Base-by-base conservation (phyloP, 2,113 vertebrate genomes). In the Aspiorhynchus laticeps region DNA sequence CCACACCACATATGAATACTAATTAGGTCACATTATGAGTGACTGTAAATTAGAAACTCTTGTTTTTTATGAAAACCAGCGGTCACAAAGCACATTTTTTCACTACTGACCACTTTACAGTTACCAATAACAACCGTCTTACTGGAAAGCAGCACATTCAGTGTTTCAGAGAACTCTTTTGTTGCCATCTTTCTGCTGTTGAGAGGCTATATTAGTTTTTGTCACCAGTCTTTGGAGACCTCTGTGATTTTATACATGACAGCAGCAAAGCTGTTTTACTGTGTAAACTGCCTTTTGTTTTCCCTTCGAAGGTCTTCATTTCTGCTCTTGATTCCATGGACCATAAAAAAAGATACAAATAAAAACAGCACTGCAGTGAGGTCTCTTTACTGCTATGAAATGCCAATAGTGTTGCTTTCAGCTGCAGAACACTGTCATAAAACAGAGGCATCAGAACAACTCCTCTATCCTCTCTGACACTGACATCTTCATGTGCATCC, bases 291-390 rank as follows among this genome's bases (percentile, higher is more conserved):
- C 19, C 26, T 71, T 69, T 83, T 83, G 63, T 83, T 38, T 85
- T 78, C 33, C 28, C 86, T 85, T 84, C 48, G 69, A 81, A 89
- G 38, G 38, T 82, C 1, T 48, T 71, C 46, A n/a, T 69, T 67
- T 80, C 56, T 36, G 33, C 21, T 41, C 33, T 38, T 51, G 28
- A 71, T 83, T 67, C 80, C 41, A 83, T 31, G n/a, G 63, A 83
- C 59, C 11, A 71, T 31, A 67, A 69, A 80, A 17, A 61, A 80
- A 33, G 14, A 33, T 61, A 61, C 53, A 63, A 63, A 63, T 26
- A 63, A 80, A 78, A 83, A 51, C 41, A 69, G 43, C 15, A 83
- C 80, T 31, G 38, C 41, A 21, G 15, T 83, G 63, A 33, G 41
- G 43, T 33, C 26, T 36, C 17, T 80, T 63, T 80, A 61, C 53